phyloP scores from a whole-genome alignment of 2,797 vertebrate genomes.

The Ptychobarbus kaznakovi region DNA sequence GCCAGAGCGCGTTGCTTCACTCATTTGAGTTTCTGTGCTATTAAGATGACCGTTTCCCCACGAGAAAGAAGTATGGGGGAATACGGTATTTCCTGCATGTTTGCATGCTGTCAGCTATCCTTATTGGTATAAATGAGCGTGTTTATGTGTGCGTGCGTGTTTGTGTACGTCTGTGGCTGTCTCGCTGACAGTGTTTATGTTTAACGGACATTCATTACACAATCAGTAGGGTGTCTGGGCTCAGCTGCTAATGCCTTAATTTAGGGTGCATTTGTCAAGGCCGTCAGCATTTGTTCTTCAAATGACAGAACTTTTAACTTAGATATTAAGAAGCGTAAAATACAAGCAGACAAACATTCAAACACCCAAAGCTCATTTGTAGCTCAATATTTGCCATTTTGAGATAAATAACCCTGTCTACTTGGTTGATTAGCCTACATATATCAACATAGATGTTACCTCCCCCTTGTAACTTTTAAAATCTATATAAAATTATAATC shows the following conservation, averaged over 20 bases:
- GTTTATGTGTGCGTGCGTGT: not conserved
- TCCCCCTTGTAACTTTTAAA: not conserved
- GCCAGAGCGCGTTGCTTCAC: not conserved
- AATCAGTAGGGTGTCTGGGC: slow-evolving; percentile 33
- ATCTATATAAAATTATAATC: not conserved
- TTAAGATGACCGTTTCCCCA: not conserved
- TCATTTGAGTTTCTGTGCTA: not conserved
- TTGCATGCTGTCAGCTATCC: slow-evolving; percentile 10
- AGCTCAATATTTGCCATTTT: slow-evolving; percentile 9
- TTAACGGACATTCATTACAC: slow-evolving; percentile 37
- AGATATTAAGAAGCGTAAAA: not conserved
- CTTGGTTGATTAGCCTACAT: not conserved
- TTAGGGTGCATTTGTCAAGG: slow-evolving; percentile 44
- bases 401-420: not conserved
- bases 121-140: slow-evolving; percentile 37
- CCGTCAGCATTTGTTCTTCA: slow-evolving; percentile 36
- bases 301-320: slow-evolving; percentile 26
- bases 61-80: not conserved
- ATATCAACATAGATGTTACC: too few relatives aligned
- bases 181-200: slow-evolving; percentile 37
- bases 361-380: not conserved
- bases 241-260: slow-evolving; percentile 50
- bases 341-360: not conserved
- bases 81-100: slow-evolving; percentile 12
- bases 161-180: slow-evolving; percentile 13